A percentile compares a stretch with the other conserved stretches of the same genome.
Evolutionary conservation across 2,888 invertebrate genomes (phyloP).

Genomic region (Cryptocephalus primarius): DNA sequence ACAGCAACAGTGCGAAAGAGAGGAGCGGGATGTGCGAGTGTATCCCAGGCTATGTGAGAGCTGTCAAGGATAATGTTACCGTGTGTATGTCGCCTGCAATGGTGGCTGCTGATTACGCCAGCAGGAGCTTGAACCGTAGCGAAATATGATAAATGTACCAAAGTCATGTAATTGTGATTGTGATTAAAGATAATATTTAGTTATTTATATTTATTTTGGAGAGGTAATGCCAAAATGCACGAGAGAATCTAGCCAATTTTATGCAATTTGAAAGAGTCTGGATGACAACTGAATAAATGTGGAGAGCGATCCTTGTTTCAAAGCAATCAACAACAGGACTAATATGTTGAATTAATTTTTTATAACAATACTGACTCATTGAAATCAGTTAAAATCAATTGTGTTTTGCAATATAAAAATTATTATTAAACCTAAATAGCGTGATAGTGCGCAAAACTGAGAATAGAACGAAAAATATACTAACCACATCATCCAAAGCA

Average conservation of each 20-base stretch:
- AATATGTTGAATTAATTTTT: no score
- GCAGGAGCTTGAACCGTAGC: conserved; percentile 32
- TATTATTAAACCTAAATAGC: no score
- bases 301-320: no score
- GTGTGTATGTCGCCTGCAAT: conserved; percentile 53
- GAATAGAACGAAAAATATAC: conserved; percentile 2
- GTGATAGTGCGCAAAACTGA: no score
- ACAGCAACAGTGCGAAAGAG: conserved; percentile 15
- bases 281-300: no score
- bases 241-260: no score
- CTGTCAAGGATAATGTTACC: conserved; percentile 28
- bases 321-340: no score
- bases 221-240: no score
- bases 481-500: conserved; percentile 17
- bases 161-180: neutral
- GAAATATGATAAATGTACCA: conserved; percentile 5
- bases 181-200: neutral
- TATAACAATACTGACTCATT: no score
- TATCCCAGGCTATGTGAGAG: conserved; percentile 50
- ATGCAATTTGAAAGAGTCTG: no score
- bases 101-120: conserved; percentile 53
- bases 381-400: no score
- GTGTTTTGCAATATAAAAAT: no score
- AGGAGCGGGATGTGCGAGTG: conserved; percentile 44
- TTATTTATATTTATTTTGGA: neutral